Base-by-base conservation (phyloP, 2,113 vertebrate genomes). In the Austrofundulus limnaeus region DNA sequence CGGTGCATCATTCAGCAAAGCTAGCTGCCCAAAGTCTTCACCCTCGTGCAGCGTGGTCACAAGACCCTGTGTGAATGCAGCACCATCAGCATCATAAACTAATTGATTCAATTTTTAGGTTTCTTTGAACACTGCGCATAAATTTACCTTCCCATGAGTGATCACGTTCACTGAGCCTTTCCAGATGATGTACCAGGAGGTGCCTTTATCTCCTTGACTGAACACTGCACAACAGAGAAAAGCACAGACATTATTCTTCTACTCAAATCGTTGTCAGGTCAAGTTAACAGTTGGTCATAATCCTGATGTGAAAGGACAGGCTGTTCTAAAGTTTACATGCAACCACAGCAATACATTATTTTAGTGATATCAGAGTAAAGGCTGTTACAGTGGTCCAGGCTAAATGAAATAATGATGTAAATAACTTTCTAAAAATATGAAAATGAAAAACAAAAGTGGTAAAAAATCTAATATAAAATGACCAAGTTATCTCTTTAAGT, bases 151-250 rank as follows among this genome's bases (percentile, higher is more conserved):
- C 66, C 95, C 96, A 0, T 96, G 95, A 20, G 96, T 98, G 85
- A 98, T 96, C 68, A 98, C 96, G 1, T 98, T 98, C 39, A 98
- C 95, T 0, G 96, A 98, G 28, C 96, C 96, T 86, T 96, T 98
- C 96, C 96, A 98, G 91, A 98, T 93, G 80, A 98, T 98, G 90
- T 96, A 98, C 96, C 96, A 98, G 0, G 96, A 98, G 0, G 94
- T 96, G 49, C 95, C 96, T 78, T 97, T 98, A 77, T 98, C 96
- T 0, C 96, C 96, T 72, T 98, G 96, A 89, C 95, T 98, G 87
- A 98, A 98, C 90, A 98, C 96, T 98, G 77, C 2, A 49, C 23
- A 34, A 43, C 66, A 75, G 61, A 71, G 83, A 49, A 65, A n/a
- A 56, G 3, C 34, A 31, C 5, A 3, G 15, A 63, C 19, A 45